Evolutionary conservation across 2,113 vertebrate species (phyloP).

Genomic region (Microcebus ravelobensis): DNA sequence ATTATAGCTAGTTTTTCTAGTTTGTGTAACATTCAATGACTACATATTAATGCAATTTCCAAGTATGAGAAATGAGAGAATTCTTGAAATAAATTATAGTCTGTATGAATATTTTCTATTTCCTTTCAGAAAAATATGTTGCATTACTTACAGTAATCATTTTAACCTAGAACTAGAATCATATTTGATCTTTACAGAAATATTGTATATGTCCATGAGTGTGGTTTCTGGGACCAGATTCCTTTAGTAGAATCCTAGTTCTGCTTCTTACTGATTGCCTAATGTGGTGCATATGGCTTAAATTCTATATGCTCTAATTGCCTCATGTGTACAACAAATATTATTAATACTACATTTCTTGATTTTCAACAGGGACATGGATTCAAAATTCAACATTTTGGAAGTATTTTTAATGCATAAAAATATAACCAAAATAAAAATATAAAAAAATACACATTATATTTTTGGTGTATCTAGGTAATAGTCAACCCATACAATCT

Average conservation of each 20-base stretch:
- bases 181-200: background rate
- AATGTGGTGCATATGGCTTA: background rate
- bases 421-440: background rate
- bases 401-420: background rate
- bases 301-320: background rate
- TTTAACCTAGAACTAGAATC: background rate
- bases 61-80: background rate
- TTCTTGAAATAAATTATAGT: background rate
- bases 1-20: background rate
- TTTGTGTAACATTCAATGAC: background rate
- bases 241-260: background rate
- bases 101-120: background rate
- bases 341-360: background rate
- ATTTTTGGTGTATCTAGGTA: background rate
- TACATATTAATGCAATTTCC: background rate
- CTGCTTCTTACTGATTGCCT: background rate
- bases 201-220: background rate
- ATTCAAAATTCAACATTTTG: background rate
- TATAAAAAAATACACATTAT: background rate
- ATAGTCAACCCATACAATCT: background rate
- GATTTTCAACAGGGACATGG: background rate
- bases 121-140: background rate
- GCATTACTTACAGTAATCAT: background rate
- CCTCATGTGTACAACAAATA: background rate
- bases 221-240: background rate